phyloP scores from a whole-genome alignment of 1,140 invertebrate genomes.

The Octopus bimaculoides region DNA sequence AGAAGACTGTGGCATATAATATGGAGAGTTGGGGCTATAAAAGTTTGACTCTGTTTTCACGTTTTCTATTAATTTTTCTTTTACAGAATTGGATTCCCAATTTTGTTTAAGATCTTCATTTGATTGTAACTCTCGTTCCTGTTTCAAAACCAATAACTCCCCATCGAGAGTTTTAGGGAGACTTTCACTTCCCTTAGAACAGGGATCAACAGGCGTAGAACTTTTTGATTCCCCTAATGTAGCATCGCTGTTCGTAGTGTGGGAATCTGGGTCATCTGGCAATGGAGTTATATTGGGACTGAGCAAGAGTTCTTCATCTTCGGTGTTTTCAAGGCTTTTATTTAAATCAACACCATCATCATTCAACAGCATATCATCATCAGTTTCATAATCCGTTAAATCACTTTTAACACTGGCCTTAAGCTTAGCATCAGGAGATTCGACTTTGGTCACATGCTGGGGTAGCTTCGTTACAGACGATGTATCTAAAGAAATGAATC shows the following conservation, averaged over 20 bases:
- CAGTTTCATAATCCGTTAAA: slow-evolving; percentile 8
- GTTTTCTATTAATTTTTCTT: too few species aligned
- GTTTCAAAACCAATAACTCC: too few species aligned
- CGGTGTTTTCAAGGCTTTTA: slow-evolving; percentile 5
- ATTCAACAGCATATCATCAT: background rate
- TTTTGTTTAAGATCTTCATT: too few species aligned
- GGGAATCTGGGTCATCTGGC: background rate
- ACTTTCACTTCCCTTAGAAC: too few species aligned
- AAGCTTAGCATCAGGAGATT: background rate
- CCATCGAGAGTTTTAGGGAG: too few species aligned
- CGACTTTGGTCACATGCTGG: background rate
- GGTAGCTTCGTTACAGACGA: background rate
- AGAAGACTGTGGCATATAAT: too few species aligned
- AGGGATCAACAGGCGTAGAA: too few species aligned
- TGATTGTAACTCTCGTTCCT: too few species aligned
- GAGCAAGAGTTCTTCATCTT: slow-evolving; percentile 2
- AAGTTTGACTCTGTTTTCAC: too few species aligned
- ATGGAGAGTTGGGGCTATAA: too few species aligned
- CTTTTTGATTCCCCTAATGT: too few species aligned
- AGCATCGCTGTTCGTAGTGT: background rate
- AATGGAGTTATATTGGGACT: background rate
- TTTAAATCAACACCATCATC: background rate
- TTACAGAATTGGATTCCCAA: too few species aligned
- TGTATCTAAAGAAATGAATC: background rate
- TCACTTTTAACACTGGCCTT: background rate